These are phyloP conservation scores for Polydrusus tereticollis DNA, from an alignment of 2,888 invertebrate species.

Conservation along the genomic window DNA sequence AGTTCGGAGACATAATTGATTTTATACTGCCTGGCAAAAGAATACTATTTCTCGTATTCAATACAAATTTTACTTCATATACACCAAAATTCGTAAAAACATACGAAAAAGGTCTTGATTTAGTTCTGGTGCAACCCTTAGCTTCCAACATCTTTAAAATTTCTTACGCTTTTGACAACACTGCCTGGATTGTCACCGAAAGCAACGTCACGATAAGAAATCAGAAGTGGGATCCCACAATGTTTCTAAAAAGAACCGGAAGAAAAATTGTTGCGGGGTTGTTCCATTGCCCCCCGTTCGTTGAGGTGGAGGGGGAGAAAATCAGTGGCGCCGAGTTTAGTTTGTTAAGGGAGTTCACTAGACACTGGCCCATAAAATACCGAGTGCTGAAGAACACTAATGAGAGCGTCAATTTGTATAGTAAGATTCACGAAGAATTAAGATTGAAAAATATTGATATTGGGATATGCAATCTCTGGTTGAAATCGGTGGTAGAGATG, in stretches of 20 bases:
- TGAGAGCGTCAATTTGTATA: constrained; percentile 4
- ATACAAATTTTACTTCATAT: not conserved
- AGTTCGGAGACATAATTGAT: not conserved
- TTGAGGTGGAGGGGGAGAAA: not conserved
- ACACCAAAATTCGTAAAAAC: not conserved
- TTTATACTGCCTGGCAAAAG: not conserved
- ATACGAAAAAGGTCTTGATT: not conserved
- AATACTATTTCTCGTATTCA: not conserved
- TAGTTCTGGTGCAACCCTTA: not conserved
- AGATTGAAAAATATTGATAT: constrained; percentile 19
- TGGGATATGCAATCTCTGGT: constrained; percentile 31
- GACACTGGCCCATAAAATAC: constrained; percentile 25
- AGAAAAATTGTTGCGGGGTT: constrained; percentile 19
- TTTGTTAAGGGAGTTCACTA: constrained; percentile 19
- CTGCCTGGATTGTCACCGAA: not conserved
- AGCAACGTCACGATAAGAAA: not conserved
- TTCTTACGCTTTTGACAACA: not conserved
- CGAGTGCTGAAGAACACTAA: not conserved
- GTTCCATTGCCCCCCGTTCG: constrained; percentile 35
- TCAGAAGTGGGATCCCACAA: constrained; percentile 14
- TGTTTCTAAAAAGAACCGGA: not conserved
- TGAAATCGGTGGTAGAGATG: constrained; percentile 20
- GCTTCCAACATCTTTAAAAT: not conserved
- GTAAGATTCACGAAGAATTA: not conserved
- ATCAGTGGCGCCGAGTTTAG: constrained; percentile 21